phyloP scores from a whole-genome alignment of 2,113 vertebrate species.

The Agelaius tricolor region DNA sequence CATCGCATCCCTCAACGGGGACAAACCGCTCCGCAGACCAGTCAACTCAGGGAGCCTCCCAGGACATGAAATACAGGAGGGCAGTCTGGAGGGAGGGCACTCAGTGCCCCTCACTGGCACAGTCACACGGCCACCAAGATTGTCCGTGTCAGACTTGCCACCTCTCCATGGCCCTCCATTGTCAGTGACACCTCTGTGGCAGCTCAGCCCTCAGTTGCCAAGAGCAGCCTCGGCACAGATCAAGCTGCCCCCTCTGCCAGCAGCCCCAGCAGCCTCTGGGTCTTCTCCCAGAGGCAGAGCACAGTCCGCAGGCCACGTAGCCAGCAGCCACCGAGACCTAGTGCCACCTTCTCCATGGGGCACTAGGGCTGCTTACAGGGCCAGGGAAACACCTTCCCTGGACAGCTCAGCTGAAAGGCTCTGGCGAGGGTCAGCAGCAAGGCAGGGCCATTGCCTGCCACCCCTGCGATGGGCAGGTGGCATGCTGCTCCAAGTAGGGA shows the following conservation, averaged over 20 bases:
- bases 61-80: fast-evolving
- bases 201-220: too few species aligned
- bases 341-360: not conserved
- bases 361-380: not conserved
- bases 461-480: not conserved
- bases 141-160: not conserved
- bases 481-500: fast-evolving
- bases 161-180: not conserved
- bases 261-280: not conserved
- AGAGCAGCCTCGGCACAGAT: fast-evolving
- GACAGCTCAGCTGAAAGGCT: not conserved
- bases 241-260: not conserved
- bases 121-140: not conserved
- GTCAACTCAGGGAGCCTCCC: fast-evolving
- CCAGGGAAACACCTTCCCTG: fast-evolving
- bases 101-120: not conserved
- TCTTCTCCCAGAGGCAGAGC: not conserved
- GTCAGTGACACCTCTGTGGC: fast-evolving
- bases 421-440: not conserved
- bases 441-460: not conserved
- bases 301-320: fast-evolving
- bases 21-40: fast-evolving
- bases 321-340: fast-evolving
- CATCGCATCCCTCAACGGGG: fast-evolving
- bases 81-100: not conserved